Percentiles rank a stretch among this genome's conserved stretches.
Evolutionary conservation across 2,888 invertebrate species (phyloP).

Genomic region (Yponomeuta sedellus): DNA sequence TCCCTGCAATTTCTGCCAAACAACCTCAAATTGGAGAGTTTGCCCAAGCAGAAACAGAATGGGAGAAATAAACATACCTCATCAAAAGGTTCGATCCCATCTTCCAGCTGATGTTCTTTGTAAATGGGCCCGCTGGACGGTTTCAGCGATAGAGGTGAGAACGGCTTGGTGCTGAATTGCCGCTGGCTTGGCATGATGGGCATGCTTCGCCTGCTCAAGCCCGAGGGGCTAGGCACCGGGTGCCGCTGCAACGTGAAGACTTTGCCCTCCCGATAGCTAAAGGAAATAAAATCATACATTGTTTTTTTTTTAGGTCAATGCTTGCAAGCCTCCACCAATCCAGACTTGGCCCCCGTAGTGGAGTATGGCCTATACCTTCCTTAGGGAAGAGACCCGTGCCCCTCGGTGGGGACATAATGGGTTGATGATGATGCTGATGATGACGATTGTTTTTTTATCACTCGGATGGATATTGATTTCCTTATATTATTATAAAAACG

Average conservation of each 20-base stretch:
- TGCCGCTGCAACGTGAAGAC: slow-evolving; percentile 16
- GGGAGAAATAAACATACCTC: slow-evolving; percentile 36
- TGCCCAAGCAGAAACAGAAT: too few relatives aligned
- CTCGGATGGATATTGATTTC: too few relatives aligned
- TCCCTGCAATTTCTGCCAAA: too few relatives aligned
- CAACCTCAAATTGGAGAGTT: too few relatives aligned
- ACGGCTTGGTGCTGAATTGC: slow-evolving; percentile 25
- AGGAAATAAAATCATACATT: background rate
- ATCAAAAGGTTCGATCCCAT: slow-evolving; percentile 40
- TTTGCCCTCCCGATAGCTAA: slow-evolving; percentile 14
- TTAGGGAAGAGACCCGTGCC: too few relatives aligned
- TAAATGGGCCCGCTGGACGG: slow-evolving; percentile 26
- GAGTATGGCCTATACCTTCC: too few relatives aligned
- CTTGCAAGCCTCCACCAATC: too few relatives aligned
- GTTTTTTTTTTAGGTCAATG: background rate
- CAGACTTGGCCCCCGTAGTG: too few relatives aligned
- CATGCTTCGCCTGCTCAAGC: slow-evolving; percentile 28
- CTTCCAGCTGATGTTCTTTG: slow-evolving; percentile 34
- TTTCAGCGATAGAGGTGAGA: slow-evolving; percentile 25
- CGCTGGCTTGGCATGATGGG: slow-evolving; percentile 23
- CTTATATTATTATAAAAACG: too few relatives aligned
- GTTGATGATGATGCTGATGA: too few relatives aligned
- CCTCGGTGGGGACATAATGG: too few relatives aligned
- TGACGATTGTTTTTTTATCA: too few relatives aligned
- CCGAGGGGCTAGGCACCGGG: slow-evolving; percentile 38